Evolutionary conservation across 2,797 vertebrate species (phyloP), one percentile per base, ranked within the genome.

Genomic region (Myioborus melanocephalus): DNA sequence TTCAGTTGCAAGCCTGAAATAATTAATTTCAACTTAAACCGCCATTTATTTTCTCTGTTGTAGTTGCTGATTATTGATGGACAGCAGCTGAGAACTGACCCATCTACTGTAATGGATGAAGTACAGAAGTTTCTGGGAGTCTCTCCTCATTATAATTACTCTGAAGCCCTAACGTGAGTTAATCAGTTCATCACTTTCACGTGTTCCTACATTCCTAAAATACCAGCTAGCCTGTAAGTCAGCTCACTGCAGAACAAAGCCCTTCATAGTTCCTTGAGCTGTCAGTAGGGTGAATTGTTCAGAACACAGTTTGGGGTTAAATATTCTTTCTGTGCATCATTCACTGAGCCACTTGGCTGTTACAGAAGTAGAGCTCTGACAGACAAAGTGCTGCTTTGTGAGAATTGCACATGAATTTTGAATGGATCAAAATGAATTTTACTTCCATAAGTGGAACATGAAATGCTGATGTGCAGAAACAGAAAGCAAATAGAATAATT

Each of bases 71-170:
- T 99, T 97, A 99, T 99, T 61, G 99, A 99, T 44, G 99, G 99
- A 81, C 99, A 99, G 96, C 99, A 99, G 97, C 97, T 99, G 90
- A 98, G 99, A 97, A 98, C 92, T 52, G 99, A 99, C 96, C 99
- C 99, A 2, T 98, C 99, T 21, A 97, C 98, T 0, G 98, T 99
- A 83, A 99, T 99, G 99, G 99, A 99, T 94, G 99, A 99, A 97
- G 98, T 99, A 4, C 99, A 99, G 97, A 99, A 98, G 97, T 99
- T 99, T 96, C 97, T 99, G 84, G 99, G 99, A 83, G 98, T 99
- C 75, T 98, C 98, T 95, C 99, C 98, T 94, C 98, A 99, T 95
- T 99, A 99, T 69, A 99, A 99, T 97, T 99, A 99, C 95, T 99
- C 99, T 55, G 99, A 99, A 98, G 98, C 99, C 30, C 98, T 99